Conservation (phyloP, 2,113 vertebrate genomes). For the Ammodytes dubius region DNA sequence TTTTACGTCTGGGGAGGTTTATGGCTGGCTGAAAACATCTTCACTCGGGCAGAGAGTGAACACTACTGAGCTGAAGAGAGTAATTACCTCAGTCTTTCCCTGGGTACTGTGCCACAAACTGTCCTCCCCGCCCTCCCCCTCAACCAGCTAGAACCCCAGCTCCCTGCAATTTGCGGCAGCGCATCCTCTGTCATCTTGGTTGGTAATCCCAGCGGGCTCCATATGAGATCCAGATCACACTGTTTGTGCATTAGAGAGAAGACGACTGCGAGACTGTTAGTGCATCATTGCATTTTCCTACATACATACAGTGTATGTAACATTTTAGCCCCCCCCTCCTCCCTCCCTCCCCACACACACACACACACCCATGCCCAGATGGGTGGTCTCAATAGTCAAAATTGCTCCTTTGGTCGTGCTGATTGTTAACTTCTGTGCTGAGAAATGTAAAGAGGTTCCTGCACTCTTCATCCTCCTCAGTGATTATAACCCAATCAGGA, state of each 20-base stretch:
- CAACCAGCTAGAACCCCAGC: slow-evolving; percentile 37
- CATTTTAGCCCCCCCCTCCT: slow-evolving; percentile 23
- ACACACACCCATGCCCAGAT: slow-evolving; percentile 32
- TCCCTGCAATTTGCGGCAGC: slow-evolving; percentile 71
- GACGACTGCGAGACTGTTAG: not conserved
- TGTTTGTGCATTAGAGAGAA: slow-evolving; percentile 4
- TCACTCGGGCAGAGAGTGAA: slow-evolving; percentile 26
- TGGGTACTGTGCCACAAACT: slow-evolving; percentile 46
- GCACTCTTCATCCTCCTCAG: slow-evolving; percentile 50
- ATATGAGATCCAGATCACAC: slow-evolving; percentile 28
- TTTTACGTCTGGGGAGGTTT: slow-evolving; percentile 34
- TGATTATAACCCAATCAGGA: slow-evolving; percentile 54
- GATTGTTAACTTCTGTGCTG: slow-evolving; percentile 76
- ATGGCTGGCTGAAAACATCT: slow-evolving; percentile 37
- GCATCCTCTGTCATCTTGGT: slow-evolving; percentile 75
- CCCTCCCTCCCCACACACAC: too few species aligned
- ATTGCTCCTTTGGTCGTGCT: slow-evolving; percentile 63
- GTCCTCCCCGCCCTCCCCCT: slow-evolving; percentile 2
- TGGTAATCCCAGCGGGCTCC: slow-evolving; percentile 35
- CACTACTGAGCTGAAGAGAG: slow-evolving; percentile 32
- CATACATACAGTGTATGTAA: slow-evolving; percentile 11
- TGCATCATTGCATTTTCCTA: not conserved
- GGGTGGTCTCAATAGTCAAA: slow-evolving; percentile 74
- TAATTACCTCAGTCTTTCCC: slow-evolving; percentile 63
- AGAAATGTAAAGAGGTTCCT: slow-evolving; percentile 50